Evolutionary conservation across 2,113 vertebrate genomes (phyloP).

Genomic region (Oenanthe oenanthe): DNA sequence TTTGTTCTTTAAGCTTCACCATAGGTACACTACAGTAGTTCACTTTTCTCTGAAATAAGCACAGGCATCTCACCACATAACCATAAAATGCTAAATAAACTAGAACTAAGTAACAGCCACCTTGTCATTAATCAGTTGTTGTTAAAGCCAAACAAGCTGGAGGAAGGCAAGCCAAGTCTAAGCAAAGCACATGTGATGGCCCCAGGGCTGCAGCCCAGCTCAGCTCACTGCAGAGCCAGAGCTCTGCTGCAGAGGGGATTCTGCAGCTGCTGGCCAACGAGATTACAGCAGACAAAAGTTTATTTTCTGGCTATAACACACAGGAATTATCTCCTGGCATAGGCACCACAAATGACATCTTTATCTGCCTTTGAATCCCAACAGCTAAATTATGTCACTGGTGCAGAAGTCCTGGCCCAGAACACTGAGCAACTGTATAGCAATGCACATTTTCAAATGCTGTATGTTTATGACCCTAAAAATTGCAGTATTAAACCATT

Average conservation of each 20-base stretch:
- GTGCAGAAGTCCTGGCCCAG: not conserved
- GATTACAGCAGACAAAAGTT: not conserved
- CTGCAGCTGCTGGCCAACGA: not conserved
- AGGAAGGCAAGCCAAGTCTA: not conserved
- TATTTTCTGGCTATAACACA: not conserved
- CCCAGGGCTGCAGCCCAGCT: not conserved
- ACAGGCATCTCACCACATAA: not conserved
- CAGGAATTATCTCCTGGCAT: constrained; percentile 6
- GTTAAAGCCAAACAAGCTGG: not conserved
- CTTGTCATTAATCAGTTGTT: not conserved
- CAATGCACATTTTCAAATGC: not conserved
- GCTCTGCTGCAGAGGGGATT: not conserved
- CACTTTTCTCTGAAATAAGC: not conserved
- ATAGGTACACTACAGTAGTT: not conserved
- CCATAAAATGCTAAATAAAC: not conserved
- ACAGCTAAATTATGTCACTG: not conserved
- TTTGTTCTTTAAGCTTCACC: not conserved
- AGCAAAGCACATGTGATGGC: not conserved
- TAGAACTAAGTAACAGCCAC: not conserved
- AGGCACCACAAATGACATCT: not conserved
- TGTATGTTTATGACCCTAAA: not conserved
- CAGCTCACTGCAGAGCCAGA: not conserved
- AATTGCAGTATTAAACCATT: not conserved
- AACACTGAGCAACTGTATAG: not conserved
- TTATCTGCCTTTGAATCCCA: not conserved